Conservation (phyloP, 2,113 vertebrate genomes). For the Sylvilagus bachmani region DNA sequence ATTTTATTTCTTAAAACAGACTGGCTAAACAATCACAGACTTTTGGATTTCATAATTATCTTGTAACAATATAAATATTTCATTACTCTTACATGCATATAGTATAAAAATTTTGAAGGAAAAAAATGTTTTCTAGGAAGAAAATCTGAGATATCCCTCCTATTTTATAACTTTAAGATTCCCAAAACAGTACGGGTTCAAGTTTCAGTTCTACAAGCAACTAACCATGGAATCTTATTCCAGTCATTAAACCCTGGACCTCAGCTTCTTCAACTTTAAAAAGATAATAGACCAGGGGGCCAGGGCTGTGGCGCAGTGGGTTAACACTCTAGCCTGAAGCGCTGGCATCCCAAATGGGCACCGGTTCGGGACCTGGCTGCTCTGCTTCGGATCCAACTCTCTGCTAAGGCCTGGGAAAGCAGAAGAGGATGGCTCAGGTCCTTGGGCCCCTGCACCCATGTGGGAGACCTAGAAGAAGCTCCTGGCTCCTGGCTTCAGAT, state of each 20-base stretch:
- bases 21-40: neutral
- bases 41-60: neutral
- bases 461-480: too few species aligned
- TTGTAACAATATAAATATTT: neutral
- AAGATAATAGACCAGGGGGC: neutral
- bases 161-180: constrained; percentile 23
- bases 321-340: too few species aligned
- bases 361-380: too few species aligned
- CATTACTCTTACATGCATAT: neutral
- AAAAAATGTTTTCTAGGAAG: neutral
- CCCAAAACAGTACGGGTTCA: neutral
- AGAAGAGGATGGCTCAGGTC: too few species aligned
- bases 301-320: too few species aligned
- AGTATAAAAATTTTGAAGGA: neutral
- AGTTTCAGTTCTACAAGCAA: neutral
- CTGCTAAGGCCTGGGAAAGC: too few species aligned
- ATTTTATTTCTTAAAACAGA: constrained; percentile 4
- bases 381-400: too few species aligned
- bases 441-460: too few species aligned
- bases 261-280: neutral
- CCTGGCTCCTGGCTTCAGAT: too few species aligned
- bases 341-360: too few species aligned
- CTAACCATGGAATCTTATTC: neutral
- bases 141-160: constrained; percentile 25
- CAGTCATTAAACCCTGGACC: constrained; percentile 24